These are phyloP conservation scores for Zoanthus gigantus DNA, from an alignment of 92 coral and sea anemone genomes.

Conservation along the genomic window DNA sequence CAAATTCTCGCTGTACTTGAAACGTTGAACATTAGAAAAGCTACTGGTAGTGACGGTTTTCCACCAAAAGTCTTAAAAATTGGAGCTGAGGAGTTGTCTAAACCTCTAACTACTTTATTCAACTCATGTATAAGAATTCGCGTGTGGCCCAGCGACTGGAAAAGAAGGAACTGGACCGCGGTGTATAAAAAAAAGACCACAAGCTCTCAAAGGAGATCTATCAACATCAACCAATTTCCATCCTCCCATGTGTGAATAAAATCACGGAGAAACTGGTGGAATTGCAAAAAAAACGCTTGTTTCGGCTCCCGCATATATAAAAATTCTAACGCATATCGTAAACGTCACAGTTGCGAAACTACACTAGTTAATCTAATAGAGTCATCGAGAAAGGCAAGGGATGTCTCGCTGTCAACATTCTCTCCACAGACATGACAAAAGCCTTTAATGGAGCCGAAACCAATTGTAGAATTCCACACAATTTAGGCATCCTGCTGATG, in stretches of 20 bases:
- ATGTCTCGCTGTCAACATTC: too few species aligned
- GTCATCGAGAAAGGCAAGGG: too few species aligned
- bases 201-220: not conserved
- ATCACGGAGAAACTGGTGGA: constrained; percentile 10
- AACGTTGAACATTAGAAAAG: too few species aligned
- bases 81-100: not conserved
- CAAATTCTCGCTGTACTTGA: too few species aligned
- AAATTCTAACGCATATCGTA: not conserved
- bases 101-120: not conserved
- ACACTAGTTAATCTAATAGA: too few species aligned
- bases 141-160: not conserved
- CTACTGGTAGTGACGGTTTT: too few species aligned
- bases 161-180: not conserved
- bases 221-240: not conserved
- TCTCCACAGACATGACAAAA: too few species aligned
- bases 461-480: too few species aligned
- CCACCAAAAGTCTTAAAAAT: too few species aligned
- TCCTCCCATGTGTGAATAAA: constrained; percentile 4
- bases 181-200: not conserved
- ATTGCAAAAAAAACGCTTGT: not conserved
- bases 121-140: not conserved
- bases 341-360: too few species aligned
- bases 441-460: too few species aligned
- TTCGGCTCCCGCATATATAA: not conserved
- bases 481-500: too few species aligned